Evolutionary conservation across 2,113 vertebrate genomes (phyloP).

Genomic region (Pogonocichla stellata): DNA sequence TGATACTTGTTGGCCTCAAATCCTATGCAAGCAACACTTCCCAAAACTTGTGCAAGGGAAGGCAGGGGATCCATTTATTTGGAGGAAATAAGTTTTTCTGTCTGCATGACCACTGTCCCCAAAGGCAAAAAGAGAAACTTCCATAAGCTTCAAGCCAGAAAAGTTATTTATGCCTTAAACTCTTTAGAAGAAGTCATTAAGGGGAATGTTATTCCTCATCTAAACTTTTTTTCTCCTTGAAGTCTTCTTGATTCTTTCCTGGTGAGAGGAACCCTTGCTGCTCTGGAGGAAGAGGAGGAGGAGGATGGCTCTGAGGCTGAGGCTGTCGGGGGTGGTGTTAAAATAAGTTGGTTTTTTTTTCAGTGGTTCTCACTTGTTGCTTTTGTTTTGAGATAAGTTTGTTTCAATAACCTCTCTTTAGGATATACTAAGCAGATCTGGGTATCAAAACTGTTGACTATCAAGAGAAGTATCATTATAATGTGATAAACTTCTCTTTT

Average conservation of each 20-base stretch:
- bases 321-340: neutral
- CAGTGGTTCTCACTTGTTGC: neutral
- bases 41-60: neutral
- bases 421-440: neutral
- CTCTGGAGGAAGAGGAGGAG: neutral
- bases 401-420: neutral
- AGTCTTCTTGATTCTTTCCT: neutral
- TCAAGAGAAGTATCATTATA: neutral
- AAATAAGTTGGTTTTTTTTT: neutral
- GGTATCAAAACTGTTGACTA: neutral
- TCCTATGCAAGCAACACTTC: neutral
- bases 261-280: neutral
- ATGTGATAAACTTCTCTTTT: neutral
- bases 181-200: neutral
- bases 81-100: accelerated
- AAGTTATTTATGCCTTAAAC: neutral
- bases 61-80: neutral
- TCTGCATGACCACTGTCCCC: no score
- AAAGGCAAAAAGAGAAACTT: neutral
- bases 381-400: neutral
- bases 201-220: neutral
- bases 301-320: neutral
- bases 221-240: neutral
- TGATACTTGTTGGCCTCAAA: neutral
- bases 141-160: neutral